Base-by-base conservation (phyloP, 2,113 vertebrate genomes). In the Mesoclemmys tuberculata region DNA sequence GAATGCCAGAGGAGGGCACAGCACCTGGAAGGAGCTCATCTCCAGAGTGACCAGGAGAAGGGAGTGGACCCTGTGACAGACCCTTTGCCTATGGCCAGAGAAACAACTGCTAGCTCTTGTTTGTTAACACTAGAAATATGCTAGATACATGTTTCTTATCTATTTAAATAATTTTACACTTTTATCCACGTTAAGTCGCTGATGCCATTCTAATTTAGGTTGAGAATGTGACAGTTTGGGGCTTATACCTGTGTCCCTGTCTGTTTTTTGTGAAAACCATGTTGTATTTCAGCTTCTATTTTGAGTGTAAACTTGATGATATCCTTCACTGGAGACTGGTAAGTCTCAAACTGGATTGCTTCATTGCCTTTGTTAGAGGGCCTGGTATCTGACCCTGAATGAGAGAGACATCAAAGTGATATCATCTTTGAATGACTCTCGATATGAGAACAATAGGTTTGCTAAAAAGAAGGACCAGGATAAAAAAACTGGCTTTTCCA, bases 401-500 rank as follows among this genome's bases (percentile, higher is more conserved):
- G 48, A 71, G 46, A 29, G n/a, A 64, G 7, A 27, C 10, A 27
- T 27, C 56, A 58, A 58, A 8, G 26, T 24, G 49, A 5, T 5
- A 55, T 71, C 29, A 55, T 54, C 11, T 68, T 80, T 85, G 79
- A 68, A 90, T 68, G 24, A 5, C 5, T 48, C 74, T 83, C 10
- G 2, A 7, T 90, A 58, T 68, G 31, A 55, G 31, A 38, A 10
- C 22, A 80, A 19, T 79, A n/a, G 46, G 3, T 55, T 48, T 51
- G 38, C 22, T 77, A 61, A 38, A 24, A 21, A 29, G 10, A 2
- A 9, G 1, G 1, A n/a, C 35, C 64, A 11, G 4, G 24, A 6
- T 54, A 55, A 54, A 16, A 9, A 80, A 85, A 27, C 11, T 26
- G 10, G n/a, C 18, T 22, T 29, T 83, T 41, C 49, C 48, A 55